Base-by-base conservation (phyloP, 2,888 invertebrate genomes). In the Drosophila kambysellisi region DNA sequence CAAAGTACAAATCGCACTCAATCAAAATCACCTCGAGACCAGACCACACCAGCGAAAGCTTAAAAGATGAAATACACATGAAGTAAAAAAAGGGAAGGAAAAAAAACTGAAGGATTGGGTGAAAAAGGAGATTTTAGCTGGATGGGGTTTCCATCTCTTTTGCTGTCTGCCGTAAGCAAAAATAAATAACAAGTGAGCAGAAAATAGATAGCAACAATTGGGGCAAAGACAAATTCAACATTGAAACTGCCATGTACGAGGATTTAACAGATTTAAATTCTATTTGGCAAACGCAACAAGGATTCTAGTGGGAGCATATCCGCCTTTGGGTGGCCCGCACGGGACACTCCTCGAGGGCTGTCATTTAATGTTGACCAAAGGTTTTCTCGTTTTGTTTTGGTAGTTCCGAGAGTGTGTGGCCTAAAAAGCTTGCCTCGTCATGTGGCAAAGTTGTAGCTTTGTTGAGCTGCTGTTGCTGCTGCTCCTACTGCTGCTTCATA, bases 211-310 rank as follows among this genome's bases (percentile, higher is more conserved):
- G 67, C 72, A 71, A 77, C 81, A 79, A 74, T 71, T 72, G 65
- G 61, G 46, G 73, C 64, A 73, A 54, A 73, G 77, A 68, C 76
- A 79, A 65, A 79, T 73, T 79, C 81, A 81, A 76, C 79, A 79
- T 56, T 66, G 75, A 74, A 87, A 87, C 82, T 87, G 89, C 87
- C 87, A 87, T 89, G 87, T 83, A 88, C 83, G 76, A 76, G 82
- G 89, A 90, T 79, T 89, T 88, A 88, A 80, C 78, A 82, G 90
- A 88, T 90, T 89, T 87, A 88, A 88, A 90, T 88, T 90, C 90
- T 85, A 88, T 90, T 88, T 83, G 79, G 76, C 76, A 79, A 81
- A 65, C 65, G 71, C 59, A 61, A 62, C 70, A 60, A 66, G 67
- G 68, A 76, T 58, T 25, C n/a, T 41, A 68, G 48, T n/a, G 63